These are phyloP conservation scores for Burhinus oedicnemus DNA, from an alignment of 2,113 vertebrate genomes.

Conservation along the genomic window DNA sequence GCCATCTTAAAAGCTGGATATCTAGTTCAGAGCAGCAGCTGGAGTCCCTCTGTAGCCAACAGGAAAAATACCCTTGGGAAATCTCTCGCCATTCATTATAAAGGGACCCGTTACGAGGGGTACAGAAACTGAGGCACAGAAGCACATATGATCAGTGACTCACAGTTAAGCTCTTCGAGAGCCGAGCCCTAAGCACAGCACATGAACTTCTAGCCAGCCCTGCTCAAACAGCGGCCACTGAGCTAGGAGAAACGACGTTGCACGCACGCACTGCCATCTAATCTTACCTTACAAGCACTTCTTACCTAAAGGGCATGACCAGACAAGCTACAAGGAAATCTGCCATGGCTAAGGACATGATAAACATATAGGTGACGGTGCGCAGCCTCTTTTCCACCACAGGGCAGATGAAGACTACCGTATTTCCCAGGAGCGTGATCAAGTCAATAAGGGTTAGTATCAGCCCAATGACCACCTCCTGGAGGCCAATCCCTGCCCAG, in stretches of 20 bases:
- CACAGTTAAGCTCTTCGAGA: not conserved
- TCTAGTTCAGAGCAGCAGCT: not conserved
- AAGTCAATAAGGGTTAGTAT: conserved; percentile 72
- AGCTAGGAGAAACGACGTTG: accelerated
- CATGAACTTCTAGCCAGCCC: not conserved
- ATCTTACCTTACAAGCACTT: not conserved
- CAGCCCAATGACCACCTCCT: conserved; percentile 56
- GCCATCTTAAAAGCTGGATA: not conserved
- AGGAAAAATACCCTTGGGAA: not conserved
- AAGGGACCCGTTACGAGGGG: not conserved
- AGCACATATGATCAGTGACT: accelerated
- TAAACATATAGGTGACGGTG: conserved; percentile 76
- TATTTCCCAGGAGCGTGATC: conserved; percentile 71
- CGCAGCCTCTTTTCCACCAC: conserved; percentile 72
- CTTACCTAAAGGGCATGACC: conserved; percentile 80
- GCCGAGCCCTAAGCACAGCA: not conserved
- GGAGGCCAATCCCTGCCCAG: not conserved
- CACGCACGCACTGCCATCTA: accelerated
- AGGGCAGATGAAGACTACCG: conserved; percentile 67
- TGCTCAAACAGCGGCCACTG: not conserved
- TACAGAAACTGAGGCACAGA: not conserved
- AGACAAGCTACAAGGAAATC: conserved; percentile 75
- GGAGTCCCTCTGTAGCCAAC: not conserved
- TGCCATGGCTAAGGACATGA: conserved; percentile 76
- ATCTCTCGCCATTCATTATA: not conserved